Evolutionary conservation across 1,140 invertebrate genomes (phyloP), one percentile per base, ranked within the genome.

Genomic region (Sesamia nonagrioides): DNA sequence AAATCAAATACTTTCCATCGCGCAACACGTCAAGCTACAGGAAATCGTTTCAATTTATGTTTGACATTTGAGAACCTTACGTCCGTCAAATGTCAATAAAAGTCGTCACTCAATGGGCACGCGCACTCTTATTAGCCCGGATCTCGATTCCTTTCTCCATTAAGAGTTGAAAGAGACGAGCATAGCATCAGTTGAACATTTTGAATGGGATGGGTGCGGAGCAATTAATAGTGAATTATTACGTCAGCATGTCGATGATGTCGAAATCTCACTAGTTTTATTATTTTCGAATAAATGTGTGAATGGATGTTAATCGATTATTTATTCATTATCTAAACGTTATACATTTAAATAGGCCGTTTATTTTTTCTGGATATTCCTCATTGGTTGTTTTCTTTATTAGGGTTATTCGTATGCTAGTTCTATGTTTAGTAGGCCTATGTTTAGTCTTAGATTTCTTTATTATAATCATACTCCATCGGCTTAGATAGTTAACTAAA

Each of bases 61-160:
- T 9, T 58, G 9, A 56, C 17, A 18, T 56, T 6, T 8, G 8
- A 18, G 2, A 13, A 27, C 9, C 18, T 17, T 35, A 11, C 21
- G 56, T 60, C 56, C 37, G 61, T 42, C 61, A 63, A 61, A 4
- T n/a, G 9, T 9, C 54, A 27, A 40, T 8, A 40, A 40, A 40
- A 48, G 3, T 6, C 42, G 66, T 69, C 40, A 45, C 1, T 13
- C 27, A 63, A 75, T 4, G 66, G 40, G 33, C n/a, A 75, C 56
- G 21, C 40, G 8, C 27, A n/a, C 42, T 6, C 58, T 0, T 60
- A 18, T 61, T 50, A 50, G 40, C 66, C 13, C 45, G 42, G 42
- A 75, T 75, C 58, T 75, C 17, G 37, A 48, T 74, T 63, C 73
- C 73, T 75, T 75, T 75, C 73, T 75, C 73, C 61, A 66, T 42